Base-by-base conservation (phyloP, 2,797 vertebrate species). In the Petrocephalus schoutedeni region DNA sequence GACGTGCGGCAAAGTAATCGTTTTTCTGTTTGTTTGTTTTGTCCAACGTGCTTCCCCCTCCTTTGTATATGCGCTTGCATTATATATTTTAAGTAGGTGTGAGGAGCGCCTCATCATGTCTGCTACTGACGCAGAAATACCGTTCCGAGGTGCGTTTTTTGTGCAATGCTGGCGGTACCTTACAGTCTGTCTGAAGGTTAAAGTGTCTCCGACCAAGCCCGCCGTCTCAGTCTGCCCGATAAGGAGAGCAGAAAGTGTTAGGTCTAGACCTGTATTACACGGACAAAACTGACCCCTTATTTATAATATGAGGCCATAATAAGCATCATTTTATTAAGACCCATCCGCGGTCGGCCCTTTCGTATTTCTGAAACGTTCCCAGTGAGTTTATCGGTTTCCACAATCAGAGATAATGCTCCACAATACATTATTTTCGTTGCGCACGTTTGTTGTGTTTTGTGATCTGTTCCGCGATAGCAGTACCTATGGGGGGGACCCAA, bases 121-220 rank as follows among this genome's bases (percentile, higher is more conserved):
- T 36, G 32, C 28, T 49, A 80, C 74, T 80, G 74, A 80, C 41
- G 74, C 41, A 80, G 74, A 49, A 80, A 80, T 80, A 80, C 41
- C 16, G 36, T 80, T 80, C 41, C n/a, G 36, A 45, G 74, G 74
- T 71, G 64, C 74, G 36, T 80, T 80, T 77, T 77, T 80, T 80
- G 74, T 45, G 36, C 5, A 80, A 71, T 36, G 64, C 4, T 16
- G 74, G 74, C 8, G 36, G 41, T 45, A 49, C 36, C 16, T 71
- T 71, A 2, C 71, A 80, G 41, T n/a, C 74, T 80, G 41, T 80
- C 74, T 45, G 74, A 80, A 41, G 74, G 41, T 80, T 49, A 49
- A 45, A 80, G 45, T 80, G n/a, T 49, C 74, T 16, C 36, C 45
- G 74, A 45, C 74, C 14, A n/a, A 80, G n/a, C 0, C 16, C 64